Conservation (phyloP, 2,113 vertebrate species). For the Toxotes chatareus region DNA sequence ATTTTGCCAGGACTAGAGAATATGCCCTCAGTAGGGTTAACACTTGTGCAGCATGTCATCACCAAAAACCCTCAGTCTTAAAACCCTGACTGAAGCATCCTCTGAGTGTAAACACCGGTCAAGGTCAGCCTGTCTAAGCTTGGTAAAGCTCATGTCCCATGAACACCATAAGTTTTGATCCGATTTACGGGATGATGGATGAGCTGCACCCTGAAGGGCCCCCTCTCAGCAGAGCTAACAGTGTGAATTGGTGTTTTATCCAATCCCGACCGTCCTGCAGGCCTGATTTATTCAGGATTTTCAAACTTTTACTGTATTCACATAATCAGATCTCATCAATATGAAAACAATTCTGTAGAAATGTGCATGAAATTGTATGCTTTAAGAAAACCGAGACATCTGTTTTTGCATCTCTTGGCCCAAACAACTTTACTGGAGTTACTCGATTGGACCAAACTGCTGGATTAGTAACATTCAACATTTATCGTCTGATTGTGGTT, state of each 20-base stretch:
- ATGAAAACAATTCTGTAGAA: not conserved
- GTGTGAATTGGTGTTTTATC: not conserved
- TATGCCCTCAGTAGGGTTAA: not conserved
- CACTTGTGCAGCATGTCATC: too few relatives aligned
- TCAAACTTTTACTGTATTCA: not conserved
- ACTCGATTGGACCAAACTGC: not conserved
- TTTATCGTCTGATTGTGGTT: not conserved
- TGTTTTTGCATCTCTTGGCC: not conserved
- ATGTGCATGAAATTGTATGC: not conserved
- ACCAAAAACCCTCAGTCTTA: not conserved
- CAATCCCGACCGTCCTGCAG: slow-evolving; percentile 6
- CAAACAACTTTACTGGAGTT: not conserved
- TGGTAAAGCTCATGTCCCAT: not conserved
- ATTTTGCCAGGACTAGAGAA: not conserved
- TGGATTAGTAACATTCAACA: not conserved
- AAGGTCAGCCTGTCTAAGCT: slow-evolving; percentile 30
- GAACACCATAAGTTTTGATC: slow-evolving; percentile 23
- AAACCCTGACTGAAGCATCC: not conserved
- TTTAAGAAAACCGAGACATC: not conserved
- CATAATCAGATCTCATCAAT: not conserved
- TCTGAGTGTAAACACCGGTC: not conserved
- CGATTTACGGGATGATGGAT: not conserved
- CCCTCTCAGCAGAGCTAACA: not conserved
- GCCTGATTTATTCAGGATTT: not conserved
- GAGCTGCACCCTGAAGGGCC: not conserved